Base-by-base conservation (phyloP, 1,140 invertebrate species). In the Bombus soroeensis region DNA sequence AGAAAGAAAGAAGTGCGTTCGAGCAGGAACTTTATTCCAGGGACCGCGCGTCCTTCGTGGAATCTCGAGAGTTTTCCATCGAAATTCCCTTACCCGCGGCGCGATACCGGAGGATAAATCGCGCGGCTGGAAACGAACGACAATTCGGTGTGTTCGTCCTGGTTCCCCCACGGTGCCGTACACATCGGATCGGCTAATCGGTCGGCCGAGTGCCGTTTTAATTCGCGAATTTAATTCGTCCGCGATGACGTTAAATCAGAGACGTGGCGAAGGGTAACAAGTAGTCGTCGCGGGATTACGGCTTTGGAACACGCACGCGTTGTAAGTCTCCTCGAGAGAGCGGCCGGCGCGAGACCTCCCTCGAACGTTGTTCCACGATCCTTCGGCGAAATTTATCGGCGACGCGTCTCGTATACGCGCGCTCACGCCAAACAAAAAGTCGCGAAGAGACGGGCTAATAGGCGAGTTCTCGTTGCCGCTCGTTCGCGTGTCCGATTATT, bases 191-290 rank as follows among this genome's bases (percentile, higher is more conserved):
- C 72, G 89, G 74, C 83, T 86, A 89, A 89, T 83, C 81, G 88
- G 22, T 32, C 41, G n/a, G 25, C 8, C 76, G n/a, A 47, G 72
- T 78, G 76, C 43, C 81, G 83, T 76, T 92, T 88, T 88, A 78
- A 91, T 92, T 85, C 87, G 87, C 83, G 87, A 90, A 89, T 89
- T 94, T 93, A 91, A 91, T 93, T 93, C 92, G 89, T 90, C 93
- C 88, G 87, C 85, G 89, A 84, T 93, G 91, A 94, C 90, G 92
- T 93, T 95, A 94, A 95, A 95, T 94, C 93, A 95, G 92, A 93
- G 90, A 90, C 81, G 92, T 93, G 91, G 92, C 91, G 93, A 93
- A 93, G 92, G 93, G 93, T 92, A 94, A 95, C 94, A 94, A 94
- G 94, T 92, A 93, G 93, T 92, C 92, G 91, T 92, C 90, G 90